A percentile compares a stretch with the other conserved stretches of the same genome.
Evolutionary conservation across 2,797 vertebrate species (phyloP).

Genomic region (Paedocypris micromegethes): DNA sequence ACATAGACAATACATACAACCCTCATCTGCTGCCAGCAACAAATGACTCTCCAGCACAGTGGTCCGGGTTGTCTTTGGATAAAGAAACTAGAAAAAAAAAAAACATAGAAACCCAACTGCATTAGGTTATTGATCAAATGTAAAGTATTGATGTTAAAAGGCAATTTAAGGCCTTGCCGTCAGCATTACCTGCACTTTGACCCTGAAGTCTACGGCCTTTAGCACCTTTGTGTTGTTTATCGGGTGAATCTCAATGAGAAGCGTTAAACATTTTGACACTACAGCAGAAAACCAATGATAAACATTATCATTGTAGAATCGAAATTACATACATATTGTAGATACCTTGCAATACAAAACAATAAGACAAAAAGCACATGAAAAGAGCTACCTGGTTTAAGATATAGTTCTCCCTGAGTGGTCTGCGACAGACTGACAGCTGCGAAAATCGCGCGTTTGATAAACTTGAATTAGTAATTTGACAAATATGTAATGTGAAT

Average conservation of each 20-base stretch:
- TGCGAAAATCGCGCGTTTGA: constrained; percentile 28
- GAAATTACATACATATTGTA: too few species aligned
- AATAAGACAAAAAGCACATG: too few species aligned
- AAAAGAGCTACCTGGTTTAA: constrained; percentile 54
- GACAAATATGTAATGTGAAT: too few species aligned
- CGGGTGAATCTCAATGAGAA: constrained; percentile 89
- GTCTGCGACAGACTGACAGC: constrained; percentile 45
- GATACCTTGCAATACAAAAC: background rate
- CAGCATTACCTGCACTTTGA: constrained; percentile 92
- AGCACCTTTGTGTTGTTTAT: constrained; percentile 90
- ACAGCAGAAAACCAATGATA: constrained; percentile 36
- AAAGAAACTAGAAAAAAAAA: constrained; percentile 76
- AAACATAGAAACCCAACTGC: too few species aligned
- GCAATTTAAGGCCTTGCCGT: too few species aligned
- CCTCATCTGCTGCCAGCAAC: constrained; percentile 87
- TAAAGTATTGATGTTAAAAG: too few species aligned
- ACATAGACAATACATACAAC: constrained; percentile 75
- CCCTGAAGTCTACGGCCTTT: constrained; percentile 87
- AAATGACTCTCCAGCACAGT: constrained; percentile 75
- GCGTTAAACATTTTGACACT: constrained; percentile 86
- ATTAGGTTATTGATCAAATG: background rate
- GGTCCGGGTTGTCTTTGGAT: constrained; percentile 65
- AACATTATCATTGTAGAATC: too few species aligned
- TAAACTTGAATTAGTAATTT: constrained; percentile 15
- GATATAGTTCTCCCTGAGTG: constrained; percentile 15